phyloP scores from a whole-genome alignment of 2,797 vertebrate genomes.

The Graptemys geographica region DNA sequence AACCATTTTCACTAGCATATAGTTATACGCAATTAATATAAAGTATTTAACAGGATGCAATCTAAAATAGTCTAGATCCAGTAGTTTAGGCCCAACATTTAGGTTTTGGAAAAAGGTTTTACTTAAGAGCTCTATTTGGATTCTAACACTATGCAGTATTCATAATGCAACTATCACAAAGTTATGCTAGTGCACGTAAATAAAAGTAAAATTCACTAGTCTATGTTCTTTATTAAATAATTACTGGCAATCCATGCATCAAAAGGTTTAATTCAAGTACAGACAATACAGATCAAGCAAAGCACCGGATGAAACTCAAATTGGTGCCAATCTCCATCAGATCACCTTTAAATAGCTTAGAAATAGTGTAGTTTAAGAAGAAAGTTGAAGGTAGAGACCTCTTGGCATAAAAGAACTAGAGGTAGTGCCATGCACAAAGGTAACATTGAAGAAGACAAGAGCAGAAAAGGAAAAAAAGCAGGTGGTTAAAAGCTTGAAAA shows the following conservation, averaged over 20 bases:
- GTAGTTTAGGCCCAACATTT: neutral
- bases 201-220: neutral
- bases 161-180: conserved; percentile 11
- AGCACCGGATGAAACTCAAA: neutral
- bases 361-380: neutral
- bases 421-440: neutral
- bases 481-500: neutral
- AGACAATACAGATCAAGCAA: neutral
- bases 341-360: neutral
- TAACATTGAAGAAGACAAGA: neutral
- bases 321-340: neutral
- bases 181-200: conserved; percentile 17
- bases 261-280: neutral
- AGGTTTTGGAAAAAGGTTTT: neutral
- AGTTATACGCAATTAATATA: rapidly evolving
- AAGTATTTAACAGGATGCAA: neutral
- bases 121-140: neutral
- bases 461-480: neutral
- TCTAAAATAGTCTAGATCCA: neutral
- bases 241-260: neutral
- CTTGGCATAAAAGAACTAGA: neutral
- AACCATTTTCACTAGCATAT: neutral
- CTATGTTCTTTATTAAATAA: conserved; percentile 28
- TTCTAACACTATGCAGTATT: conserved; percentile 14
- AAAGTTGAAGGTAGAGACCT: neutral